phyloP scores from a whole-genome alignment of 2,797 vertebrate species.

The Oreochromis mossambicus region DNA sequence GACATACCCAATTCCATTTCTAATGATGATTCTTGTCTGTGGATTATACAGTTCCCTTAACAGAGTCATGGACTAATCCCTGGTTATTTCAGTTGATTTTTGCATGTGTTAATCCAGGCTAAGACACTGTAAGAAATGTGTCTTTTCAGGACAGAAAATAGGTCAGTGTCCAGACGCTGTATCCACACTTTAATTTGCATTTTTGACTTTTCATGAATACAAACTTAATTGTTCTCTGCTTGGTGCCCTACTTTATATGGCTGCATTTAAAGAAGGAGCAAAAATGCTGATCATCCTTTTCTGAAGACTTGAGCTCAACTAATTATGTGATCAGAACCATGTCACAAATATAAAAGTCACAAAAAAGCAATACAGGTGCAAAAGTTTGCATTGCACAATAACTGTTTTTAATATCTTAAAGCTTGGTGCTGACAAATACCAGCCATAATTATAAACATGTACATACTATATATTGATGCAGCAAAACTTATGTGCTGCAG shows the following conservation, averaged over 20 bases:
- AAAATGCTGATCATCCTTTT: constrained; percentile 18
- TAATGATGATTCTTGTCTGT: constrained; percentile 8
- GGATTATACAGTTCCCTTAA: constrained; percentile 55
- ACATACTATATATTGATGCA: neutral
- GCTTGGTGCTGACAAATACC: neutral
- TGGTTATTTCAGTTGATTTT: constrained; percentile 60
- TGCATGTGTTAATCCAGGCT: constrained; percentile 69
- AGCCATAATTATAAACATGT: neutral
- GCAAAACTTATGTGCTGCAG: neutral
- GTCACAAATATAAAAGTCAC: neutral
- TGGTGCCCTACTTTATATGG: constrained; percentile 73
- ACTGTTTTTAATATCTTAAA: neutral
- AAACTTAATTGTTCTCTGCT: constrained; percentile 69
- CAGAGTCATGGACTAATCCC: constrained; percentile 69
- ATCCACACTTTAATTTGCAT: constrained; percentile 72
- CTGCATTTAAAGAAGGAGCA: constrained; percentile 23
- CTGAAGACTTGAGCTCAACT: neutral
- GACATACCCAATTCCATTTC: neutral
- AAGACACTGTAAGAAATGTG: constrained; percentile 63
- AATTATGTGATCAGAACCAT: neutral
- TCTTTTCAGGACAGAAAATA: constrained; percentile 70
- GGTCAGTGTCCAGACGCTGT: constrained; percentile 76
- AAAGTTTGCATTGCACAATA: neutral
- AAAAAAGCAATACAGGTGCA: neutral
- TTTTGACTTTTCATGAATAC: constrained; percentile 77